Evolutionary conservation across 2,113 vertebrate species (phyloP).

Genomic region (Excalfactoria chinensis): DNA sequence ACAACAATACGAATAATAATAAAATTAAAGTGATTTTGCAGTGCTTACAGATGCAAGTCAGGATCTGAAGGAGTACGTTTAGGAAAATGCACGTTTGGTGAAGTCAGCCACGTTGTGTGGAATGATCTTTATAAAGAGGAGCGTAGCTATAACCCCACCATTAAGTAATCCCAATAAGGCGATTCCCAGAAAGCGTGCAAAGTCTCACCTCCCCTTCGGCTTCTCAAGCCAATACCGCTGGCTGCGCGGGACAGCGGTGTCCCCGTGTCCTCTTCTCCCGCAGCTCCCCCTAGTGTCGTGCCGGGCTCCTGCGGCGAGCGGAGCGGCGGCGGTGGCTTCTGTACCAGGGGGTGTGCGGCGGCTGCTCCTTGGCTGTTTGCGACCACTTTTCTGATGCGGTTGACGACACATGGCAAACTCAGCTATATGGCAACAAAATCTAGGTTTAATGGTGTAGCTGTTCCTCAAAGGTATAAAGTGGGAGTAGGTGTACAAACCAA

Average conservation of each 20-base stretch:
- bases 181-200: neutral
- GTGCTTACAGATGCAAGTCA: neutral
- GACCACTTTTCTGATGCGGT: constrained; percentile 99
- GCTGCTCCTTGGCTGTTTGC: constrained; percentile 95
- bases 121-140: neutral
- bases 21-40: neutral
- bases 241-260: fast-evolving
- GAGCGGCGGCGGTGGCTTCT: constrained; percentile 73
- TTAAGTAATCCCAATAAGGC: neutral
- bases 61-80: neutral
- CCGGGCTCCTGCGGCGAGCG: constrained; percentile 28
- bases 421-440: constrained; percentile 91
- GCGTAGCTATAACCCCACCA: neutral
- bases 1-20: neutral
- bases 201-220: neutral
- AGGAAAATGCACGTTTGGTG: neutral
- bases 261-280: neutral
- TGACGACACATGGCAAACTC: constrained; percentile 98
- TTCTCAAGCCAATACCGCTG: neutral
- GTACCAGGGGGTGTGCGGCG: constrained; percentile 81
- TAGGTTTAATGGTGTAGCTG: constrained; percentile 72
- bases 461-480: constrained; percentile 79
- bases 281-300: constrained; percentile 57
- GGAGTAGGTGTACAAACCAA: neutral
- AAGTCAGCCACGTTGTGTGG: neutral